Evolutionary conservation across 2,113 vertebrate species (phyloP).

Genomic region (Furnarius figulus): DNA sequence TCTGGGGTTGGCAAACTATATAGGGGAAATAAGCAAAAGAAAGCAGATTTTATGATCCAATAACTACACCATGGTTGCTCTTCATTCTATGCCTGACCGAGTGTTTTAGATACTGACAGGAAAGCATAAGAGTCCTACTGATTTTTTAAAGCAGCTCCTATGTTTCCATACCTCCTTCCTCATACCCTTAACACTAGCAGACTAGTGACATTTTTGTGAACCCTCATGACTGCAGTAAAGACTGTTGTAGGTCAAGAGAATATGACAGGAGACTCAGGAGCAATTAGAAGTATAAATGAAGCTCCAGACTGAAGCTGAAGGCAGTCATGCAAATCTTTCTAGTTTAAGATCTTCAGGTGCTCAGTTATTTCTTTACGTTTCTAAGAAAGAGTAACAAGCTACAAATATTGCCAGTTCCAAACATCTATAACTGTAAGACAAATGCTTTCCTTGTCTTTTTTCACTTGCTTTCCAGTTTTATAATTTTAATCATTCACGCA

Average conservation of each 20-base stretch:
- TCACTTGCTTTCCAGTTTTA: background rate
- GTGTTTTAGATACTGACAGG: background rate
- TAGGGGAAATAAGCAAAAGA: background rate
- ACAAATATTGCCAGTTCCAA: background rate
- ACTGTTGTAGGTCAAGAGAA: fast-evolving
- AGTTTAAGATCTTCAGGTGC: background rate
- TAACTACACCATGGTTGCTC: background rate
- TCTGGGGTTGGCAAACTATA: background rate
- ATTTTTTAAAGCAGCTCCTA: background rate
- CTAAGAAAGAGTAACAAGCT: background rate
- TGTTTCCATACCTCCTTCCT: background rate
- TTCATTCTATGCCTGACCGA: background rate
- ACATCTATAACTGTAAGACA: background rate
- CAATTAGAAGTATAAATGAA: background rate
- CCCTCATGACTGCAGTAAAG: background rate
- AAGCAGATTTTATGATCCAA: background rate
- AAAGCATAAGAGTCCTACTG: background rate
- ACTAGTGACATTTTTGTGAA: background rate
- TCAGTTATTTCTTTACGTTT: background rate
- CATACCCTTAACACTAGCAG: background rate
- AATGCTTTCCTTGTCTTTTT: background rate
- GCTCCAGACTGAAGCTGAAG: background rate
- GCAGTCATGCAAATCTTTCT: background rate
- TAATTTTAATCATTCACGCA: background rate
- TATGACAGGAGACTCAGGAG: background rate